phyloP scores from a whole-genome alignment of 2,113 vertebrate species.

The Tauraco erythrolophus region DNA sequence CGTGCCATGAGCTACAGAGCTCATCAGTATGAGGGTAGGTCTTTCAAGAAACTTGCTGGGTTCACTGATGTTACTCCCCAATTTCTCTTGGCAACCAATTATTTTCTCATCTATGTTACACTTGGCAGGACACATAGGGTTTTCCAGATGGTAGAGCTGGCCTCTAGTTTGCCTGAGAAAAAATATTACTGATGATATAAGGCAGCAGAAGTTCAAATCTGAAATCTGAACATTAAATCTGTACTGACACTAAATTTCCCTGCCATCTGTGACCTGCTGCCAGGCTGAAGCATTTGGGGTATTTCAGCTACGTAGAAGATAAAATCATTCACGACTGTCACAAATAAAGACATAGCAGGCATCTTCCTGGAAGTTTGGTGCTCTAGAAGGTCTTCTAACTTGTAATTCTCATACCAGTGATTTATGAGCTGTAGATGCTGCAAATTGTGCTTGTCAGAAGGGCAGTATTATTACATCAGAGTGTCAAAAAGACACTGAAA shows the following conservation, averaged over 20 bases:
- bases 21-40: not conserved
- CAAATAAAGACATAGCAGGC: not conserved
- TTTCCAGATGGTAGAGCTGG: constrained; percentile 16
- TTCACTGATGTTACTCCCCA: not conserved
- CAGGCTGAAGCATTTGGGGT: not conserved
- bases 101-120: constrained; percentile 10
- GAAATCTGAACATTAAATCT: constrained; percentile 20
- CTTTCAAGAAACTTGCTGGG: not conserved
- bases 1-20: not conserved
- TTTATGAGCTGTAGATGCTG: not conserved
- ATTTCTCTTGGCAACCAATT: constrained; percentile 15
- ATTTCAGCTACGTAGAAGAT: not conserved
- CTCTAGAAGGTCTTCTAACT: not conserved
- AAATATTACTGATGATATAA: constrained; percentile 6
- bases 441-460: not conserved
- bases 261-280: not conserved
- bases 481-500: not conserved
- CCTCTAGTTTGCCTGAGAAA: not conserved
- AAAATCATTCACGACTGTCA: not conserved
- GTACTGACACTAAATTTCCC: not conserved
- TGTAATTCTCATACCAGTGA: not conserved
- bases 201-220: not conserved
- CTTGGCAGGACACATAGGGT: not conserved
- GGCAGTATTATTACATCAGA: not conserved
- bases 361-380: not conserved